Evolutionary conservation across 1,140 invertebrate genomes (phyloP).

Genomic region (Drosophila asahinai): DNA sequence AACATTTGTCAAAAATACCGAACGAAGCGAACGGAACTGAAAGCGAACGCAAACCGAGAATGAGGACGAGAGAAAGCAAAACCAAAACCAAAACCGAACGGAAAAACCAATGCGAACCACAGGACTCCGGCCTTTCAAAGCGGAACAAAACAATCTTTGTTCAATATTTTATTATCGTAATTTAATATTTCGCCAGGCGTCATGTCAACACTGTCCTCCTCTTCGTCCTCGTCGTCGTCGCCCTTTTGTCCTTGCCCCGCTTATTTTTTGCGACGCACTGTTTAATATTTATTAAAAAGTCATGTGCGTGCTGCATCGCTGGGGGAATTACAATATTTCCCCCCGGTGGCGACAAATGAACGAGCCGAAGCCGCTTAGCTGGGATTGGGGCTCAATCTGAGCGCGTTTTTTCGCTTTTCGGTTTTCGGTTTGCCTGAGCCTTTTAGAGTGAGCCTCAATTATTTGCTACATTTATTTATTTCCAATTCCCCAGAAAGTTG

Average conservation of each 20-base stretch:
- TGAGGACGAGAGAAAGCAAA: slow-evolving; percentile 6
- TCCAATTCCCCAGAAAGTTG: not conserved
- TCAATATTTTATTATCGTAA: slow-evolving; percentile 81
- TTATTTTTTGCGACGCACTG: slow-evolving; percentile 62
- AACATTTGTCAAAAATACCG: slow-evolving; percentile 76
- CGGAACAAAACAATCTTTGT: slow-evolving; percentile 72
- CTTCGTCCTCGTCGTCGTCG: not conserved
- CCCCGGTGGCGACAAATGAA: slow-evolving; percentile 43
- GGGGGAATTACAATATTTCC: slow-evolving; percentile 67
- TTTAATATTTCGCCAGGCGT: slow-evolving; percentile 65
- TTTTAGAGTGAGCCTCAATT: slow-evolving; percentile 31
- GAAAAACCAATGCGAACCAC: slow-evolving; percentile 44
- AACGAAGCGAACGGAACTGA: slow-evolving; percentile 29
- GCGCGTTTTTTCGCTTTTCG: slow-evolving; percentile 5
- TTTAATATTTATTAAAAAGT: slow-evolving; percentile 84
- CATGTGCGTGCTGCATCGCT: slow-evolving; percentile 73
- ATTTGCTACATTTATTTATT: slow-evolving; percentile 11
- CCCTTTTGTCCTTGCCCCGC: slow-evolving; percentile 25
- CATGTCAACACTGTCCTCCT: slow-evolving; percentile 25
- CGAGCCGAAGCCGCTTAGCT: slow-evolving; percentile 58
- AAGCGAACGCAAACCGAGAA: not conserved
- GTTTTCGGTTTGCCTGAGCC: slow-evolving; percentile 6
- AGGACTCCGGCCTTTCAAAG: slow-evolving; percentile 44
- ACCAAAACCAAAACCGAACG: slow-evolving; percentile 4
- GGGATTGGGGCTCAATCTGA: slow-evolving; percentile 48